Conservation (phyloP, 53 echinoderm and acorn worm species). For the Echinarachnius parma region DNA sequence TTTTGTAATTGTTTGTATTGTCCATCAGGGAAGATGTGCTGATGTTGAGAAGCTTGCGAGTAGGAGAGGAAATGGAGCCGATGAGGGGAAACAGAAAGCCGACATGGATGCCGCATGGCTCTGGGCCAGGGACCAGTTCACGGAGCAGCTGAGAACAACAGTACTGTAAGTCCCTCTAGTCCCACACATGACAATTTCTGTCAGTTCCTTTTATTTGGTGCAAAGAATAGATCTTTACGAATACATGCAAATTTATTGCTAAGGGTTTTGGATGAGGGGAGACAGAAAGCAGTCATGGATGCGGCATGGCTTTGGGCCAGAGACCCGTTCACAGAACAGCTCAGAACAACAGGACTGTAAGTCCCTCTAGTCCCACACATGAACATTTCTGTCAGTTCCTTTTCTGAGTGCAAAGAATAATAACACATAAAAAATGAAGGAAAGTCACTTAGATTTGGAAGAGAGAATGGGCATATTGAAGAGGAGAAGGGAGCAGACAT, state of each 20-base stretch:
- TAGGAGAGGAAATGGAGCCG: slow-evolving; percentile 11
- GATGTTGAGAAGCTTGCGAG: slow-evolving; percentile 14
- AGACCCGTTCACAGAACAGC: slow-evolving; percentile 71
- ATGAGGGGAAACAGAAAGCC: slow-evolving; percentile 1
- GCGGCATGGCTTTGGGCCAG: slow-evolving; percentile 85
- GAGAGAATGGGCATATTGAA: too few relatives aligned
- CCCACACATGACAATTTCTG: background rate
- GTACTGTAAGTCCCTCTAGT: slow-evolving; percentile 52
- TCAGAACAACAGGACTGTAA: slow-evolving; percentile 76
- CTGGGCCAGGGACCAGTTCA: slow-evolving; percentile 76
- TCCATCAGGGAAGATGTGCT: slow-evolving; percentile 18
- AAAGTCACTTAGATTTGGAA: too few relatives aligned
- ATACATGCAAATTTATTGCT: too few relatives aligned
- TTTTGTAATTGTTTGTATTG: too few relatives aligned
- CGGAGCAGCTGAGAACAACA: slow-evolving; percentile 70
- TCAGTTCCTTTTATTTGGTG: background rate
- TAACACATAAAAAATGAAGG: too few relatives aligned
- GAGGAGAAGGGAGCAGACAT: too few relatives aligned
- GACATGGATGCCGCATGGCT: slow-evolving; percentile 63
- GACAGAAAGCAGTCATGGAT: background rate
- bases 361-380: too few relatives aligned
- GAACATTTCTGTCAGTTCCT: too few relatives aligned
- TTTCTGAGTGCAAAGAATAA: too few relatives aligned
- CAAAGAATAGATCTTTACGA: too few relatives aligned
- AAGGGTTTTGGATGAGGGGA: too few relatives aligned